Conservation (phyloP, 2,797 vertebrate species). For the Rhabdomys pumilio region DNA sequence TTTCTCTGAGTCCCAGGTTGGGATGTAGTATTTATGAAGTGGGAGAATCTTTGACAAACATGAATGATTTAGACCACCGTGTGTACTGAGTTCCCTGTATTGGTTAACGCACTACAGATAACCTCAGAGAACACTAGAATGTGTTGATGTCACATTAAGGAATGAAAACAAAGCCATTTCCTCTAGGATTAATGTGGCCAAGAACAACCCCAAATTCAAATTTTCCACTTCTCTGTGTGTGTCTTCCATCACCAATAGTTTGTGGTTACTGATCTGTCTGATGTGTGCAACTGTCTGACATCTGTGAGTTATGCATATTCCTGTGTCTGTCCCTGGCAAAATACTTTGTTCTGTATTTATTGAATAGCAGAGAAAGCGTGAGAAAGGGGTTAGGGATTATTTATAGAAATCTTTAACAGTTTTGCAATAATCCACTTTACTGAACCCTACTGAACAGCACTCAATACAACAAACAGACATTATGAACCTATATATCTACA, state of each 20-base stretch:
- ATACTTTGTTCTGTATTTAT: not conserved
- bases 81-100: not conserved
- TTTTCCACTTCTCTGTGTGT: not conserved
- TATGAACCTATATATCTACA: not conserved
- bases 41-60: not conserved
- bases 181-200: not conserved
- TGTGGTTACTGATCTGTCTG: not conserved
- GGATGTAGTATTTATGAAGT: not conserved
- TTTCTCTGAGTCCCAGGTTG: not conserved
- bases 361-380: not conserved
- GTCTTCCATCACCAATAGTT: not conserved
- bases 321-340: not conserved
- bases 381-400: not conserved
- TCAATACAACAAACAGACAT: not conserved
- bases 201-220: not conserved
- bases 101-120: not conserved
- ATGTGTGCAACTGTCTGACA: not conserved
- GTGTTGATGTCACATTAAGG: not conserved
- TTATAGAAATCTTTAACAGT: not conserved
- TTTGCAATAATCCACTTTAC: not conserved
- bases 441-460: not conserved
- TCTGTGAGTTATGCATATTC: not conserved
- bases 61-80: not conserved
- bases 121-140: not conserved
- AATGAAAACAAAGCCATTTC: not conserved